These are phyloP conservation scores for Synanthedon tipuliformis DNA, from an alignment of 2,888 invertebrate genomes.

Conservation along the genomic window DNA sequence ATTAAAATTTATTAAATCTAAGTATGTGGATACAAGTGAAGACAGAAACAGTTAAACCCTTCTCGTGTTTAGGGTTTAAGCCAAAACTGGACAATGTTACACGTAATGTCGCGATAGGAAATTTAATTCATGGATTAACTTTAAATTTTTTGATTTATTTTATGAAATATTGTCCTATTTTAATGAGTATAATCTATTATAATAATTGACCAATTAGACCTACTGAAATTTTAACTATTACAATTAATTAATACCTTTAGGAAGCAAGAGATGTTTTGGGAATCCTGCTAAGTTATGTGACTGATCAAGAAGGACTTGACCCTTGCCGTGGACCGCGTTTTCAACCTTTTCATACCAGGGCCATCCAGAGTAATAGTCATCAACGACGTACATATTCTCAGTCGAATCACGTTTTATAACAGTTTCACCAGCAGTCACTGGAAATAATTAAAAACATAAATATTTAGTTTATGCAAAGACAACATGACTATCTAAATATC, in stretches of 20 bases:
- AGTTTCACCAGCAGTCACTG: slow-evolving; percentile 55
- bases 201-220: not conserved
- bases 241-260: slow-evolving; percentile 59
- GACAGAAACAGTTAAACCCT: too few relatives aligned
- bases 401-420: slow-evolving; percentile 68
- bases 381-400: slow-evolving; percentile 67
- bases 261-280: slow-evolving; percentile 73
- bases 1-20: too few relatives aligned
- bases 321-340: slow-evolving; percentile 53
- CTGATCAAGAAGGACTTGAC: slow-evolving; percentile 53
- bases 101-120: too few relatives aligned
- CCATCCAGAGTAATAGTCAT: slow-evolving; percentile 59
- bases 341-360: slow-evolving; percentile 56
- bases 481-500: too few relatives aligned
- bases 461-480: too few relatives aligned
- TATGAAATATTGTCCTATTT: too few relatives aligned
- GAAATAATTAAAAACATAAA: not conserved
- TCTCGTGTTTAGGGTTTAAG: too few relatives aligned
- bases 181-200: not conserved
- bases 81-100: too few relatives aligned
- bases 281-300: slow-evolving; percentile 67
- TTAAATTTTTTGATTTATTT: too few relatives aligned
- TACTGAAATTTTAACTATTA: not conserved
- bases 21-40: too few relatives aligned
- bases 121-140: too few relatives aligned